A percentile compares a stretch with the other conserved stretches of the same genome.
These are phyloP conservation scores for Etia nguti DNA, from an alignment of 2,113 vertebrate species.

Conservation along the genomic window DNA sequence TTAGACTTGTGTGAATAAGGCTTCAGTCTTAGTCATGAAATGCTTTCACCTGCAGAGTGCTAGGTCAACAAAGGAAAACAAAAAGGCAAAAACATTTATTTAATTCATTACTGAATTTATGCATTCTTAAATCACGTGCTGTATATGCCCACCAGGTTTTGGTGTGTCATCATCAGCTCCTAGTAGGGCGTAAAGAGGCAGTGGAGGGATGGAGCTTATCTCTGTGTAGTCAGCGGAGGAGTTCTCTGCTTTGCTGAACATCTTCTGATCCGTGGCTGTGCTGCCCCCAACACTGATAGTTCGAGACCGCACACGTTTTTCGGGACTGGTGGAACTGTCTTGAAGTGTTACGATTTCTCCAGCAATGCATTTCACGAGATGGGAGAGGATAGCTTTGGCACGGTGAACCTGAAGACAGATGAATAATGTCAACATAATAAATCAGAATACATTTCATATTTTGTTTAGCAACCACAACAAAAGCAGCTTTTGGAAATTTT, in stretches of 20 bases:
- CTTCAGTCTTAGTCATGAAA: neutral
- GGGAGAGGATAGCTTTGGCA: constrained; percentile 94
- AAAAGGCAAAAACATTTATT: neutral
- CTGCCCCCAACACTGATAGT: constrained; percentile 93
- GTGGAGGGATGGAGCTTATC: constrained; percentile 92
- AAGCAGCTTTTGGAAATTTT: neutral
- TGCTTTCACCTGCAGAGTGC: neutral
- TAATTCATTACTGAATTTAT: neutral
- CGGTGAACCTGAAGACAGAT: constrained; percentile 64
- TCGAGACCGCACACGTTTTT: constrained; percentile 83
- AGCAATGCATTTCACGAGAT: constrained; percentile 95
- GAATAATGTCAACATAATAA: neutral
- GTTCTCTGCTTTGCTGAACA: constrained; percentile 83
- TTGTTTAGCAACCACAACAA: neutral
- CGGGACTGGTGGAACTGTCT: constrained; percentile 75
- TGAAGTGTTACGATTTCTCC: constrained; percentile 89
- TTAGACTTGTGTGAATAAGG: neutral
- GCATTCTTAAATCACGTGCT: neutral
- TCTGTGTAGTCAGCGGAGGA: constrained; percentile 83
- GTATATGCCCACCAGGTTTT: constrained; percentile 52
- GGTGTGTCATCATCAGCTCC: constrained; percentile 86
- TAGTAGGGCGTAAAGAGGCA: constrained; percentile 91
- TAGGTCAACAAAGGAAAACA: neutral
- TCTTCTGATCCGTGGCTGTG: constrained; percentile 84
- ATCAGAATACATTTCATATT: neutral